phyloP scores from a whole-genome alignment of 1,140 invertebrate genomes.

The Drosophila tani region DNA sequence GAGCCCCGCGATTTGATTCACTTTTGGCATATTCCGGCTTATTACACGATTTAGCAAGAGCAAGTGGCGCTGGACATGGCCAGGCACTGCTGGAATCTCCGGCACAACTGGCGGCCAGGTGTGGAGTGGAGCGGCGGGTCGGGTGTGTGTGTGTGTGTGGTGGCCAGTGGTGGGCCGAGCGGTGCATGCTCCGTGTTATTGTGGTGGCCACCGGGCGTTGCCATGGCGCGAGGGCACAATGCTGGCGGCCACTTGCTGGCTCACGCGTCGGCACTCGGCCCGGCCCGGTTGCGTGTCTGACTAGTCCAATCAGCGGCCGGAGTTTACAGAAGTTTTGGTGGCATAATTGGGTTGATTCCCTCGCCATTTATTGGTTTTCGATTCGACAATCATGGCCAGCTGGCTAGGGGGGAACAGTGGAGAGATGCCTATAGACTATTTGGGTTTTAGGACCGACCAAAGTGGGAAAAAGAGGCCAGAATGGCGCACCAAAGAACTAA shows the following conservation, averaged over 20 bases:
- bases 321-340: slow-evolving; percentile 63
- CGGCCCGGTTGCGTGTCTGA: slow-evolving; percentile 53
- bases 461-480: too few relatives aligned
- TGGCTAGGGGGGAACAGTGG: background rate
- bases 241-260: slow-evolving; percentile 48
- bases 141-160: too few relatives aligned
- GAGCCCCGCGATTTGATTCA: slow-evolving; percentile 21
- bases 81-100: slow-evolving; percentile 68
- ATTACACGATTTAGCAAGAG: slow-evolving; percentile 47
- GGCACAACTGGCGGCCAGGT: slow-evolving; percentile 63
- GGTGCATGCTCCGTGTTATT: slow-evolving; percentile 82
- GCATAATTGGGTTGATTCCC: slow-evolving; percentile 79
- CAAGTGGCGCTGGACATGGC: slow-evolving; percentile 41
- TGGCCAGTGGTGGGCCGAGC: slow-evolving; percentile 32
- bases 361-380: slow-evolving; percentile 68
- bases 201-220: slow-evolving; percentile 72
- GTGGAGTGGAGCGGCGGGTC: slow-evolving; percentile 5
- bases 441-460: background rate
- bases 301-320: slow-evolving; percentile 35
- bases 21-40: slow-evolving; percentile 28
- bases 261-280: slow-evolving; percentile 32
- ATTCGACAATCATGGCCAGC: slow-evolving; percentile 40
- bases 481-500: background rate
- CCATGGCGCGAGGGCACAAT: slow-evolving; percentile 51
- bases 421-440: background rate